Evolutionary conservation across 2,888 invertebrate species (phyloP), one percentile per base, ranked within the genome.

Genomic region (Drosophila rubida): DNA sequence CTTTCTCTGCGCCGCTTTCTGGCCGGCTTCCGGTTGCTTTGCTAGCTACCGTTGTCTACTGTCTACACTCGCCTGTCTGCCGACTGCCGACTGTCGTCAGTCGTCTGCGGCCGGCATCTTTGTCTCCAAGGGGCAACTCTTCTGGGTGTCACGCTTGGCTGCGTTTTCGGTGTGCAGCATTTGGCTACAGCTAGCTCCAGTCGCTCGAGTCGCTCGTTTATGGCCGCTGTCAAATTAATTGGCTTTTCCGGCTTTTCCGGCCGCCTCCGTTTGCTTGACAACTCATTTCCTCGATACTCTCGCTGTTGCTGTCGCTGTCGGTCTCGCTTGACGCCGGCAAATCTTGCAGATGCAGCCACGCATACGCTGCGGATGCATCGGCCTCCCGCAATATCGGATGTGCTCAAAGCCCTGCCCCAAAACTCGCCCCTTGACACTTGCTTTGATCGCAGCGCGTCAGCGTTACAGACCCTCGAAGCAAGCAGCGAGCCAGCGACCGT

Each of bases 211-310:
- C 30, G 46, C 65, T 59, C 84, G 69, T 72, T 82, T 76, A 78
- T 70, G 79, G 66, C 37, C 68, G 75, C 77, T 79, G 80, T 82
- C 78, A 78, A 85, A 83, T 82, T 83, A 83, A 83, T 83, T 83
- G 85, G 73, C 85, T 85, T 82, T 83, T 85, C 85, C 82, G 80
- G 67, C 65, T n/a, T n/a, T n/a, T 35, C 41, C 46, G 46, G 46
- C 53, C 57, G 39, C 50, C 58, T 49, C 44, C 68, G 54, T 54
- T 45, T 35, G 74, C 57, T 62, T 74, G 80, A 82, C 75, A 82
- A 75, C 78, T 85, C 66, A 82, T 79, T 80, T 80, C 75, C 80
- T 68, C 25, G 39, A 22, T 59, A 7, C 30, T 54, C 25, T 41
- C 37, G 4, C 22, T n/a, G n/a, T n/a, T n/a, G n/a, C 22, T 13